Evolutionary conservation across 2,797 vertebrate genomes (phyloP), one percentile per base, ranked within the genome.

Genomic region (Aratinga solstitialis): DNA sequence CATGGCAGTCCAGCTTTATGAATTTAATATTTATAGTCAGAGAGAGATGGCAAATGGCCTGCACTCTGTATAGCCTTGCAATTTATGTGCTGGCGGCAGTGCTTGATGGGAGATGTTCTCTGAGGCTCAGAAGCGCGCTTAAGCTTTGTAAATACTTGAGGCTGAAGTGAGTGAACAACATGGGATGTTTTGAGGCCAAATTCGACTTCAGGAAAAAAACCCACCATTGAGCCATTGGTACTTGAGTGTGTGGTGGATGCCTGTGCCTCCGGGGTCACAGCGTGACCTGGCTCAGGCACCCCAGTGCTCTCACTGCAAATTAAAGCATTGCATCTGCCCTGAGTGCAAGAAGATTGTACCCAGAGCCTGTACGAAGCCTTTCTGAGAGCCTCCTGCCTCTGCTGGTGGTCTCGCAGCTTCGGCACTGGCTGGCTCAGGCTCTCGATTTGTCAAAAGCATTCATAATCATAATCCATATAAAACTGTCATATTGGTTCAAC

Each of bases 141-240:
- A 96, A 93, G 95, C 97, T 98, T 98, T 98, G 98, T 98, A 99
- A 99, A 99, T 98, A 99, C 98, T 95, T 97, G 94, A 94, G 98
- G 97, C 96, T 93, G 94, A 95, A 94, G 94, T 38, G 74, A 97
- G 93, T 89, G 96, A 97, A 96, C 96, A 95, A 95, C 92, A 96
- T 94, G 97, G 94, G 95, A 96, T 93, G 90, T 98, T 98, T 97
- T 73, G 73, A 97, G 96, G 94, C 96, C 96, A 94, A 76, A 94
- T 90, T 78, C 93, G 73, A 61, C 86, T 79, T 27, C 53, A 78
- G 74, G 45, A 72, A 23, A 65, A 81, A 68, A 63, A 5, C 1
- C 7, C 56, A 89, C 16, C 43, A 43, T 8, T 58, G 84, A 84
- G 87, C 65, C 90, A 71, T 79, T 53, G 79, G 93, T 91, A 94